Evolutionary conservation across 1,140 invertebrate species (phyloP).

Genomic region (Babylonia areolata): DNA sequence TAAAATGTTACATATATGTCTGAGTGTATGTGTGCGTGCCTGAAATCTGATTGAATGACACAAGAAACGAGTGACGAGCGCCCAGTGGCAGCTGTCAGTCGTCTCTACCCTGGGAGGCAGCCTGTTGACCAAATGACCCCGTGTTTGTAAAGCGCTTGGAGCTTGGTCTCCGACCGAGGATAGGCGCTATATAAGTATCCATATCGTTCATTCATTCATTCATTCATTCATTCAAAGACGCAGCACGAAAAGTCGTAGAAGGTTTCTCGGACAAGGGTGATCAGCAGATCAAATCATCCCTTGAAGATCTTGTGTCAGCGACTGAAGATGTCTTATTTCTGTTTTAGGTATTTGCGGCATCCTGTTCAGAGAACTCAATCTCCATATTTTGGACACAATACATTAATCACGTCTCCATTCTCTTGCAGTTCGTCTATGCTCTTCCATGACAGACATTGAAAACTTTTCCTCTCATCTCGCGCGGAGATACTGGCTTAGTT

Average conservation of each 20-base stretch:
- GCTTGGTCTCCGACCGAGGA: too few relatives aligned
- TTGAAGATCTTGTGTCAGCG: neutral
- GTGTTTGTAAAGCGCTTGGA: too few relatives aligned
- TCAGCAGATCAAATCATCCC: neutral
- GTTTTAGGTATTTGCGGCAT: neutral
- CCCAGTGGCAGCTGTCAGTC: too few relatives aligned
- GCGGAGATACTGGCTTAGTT: slow-evolving; percentile 18
- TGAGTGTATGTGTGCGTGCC: too few relatives aligned
- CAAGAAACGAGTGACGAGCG: too few relatives aligned
- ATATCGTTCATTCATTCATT: too few relatives aligned
- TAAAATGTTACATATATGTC: too few relatives aligned
- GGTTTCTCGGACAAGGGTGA: neutral
- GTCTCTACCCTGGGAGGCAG: too few relatives aligned
- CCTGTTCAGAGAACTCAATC: neutral
- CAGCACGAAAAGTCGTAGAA: neutral
- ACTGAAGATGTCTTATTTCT: neutral
- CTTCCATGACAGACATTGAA: neutral
- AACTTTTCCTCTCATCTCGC: neutral
- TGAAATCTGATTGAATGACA: too few relatives aligned
- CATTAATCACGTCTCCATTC: neutral
- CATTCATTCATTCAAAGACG: too few relatives aligned
- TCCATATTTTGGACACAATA: neutral
- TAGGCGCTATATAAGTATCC: too few relatives aligned
- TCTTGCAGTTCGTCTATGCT: neutral
- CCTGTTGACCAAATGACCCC: too few relatives aligned